A percentile compares a stretch with the other conserved stretches of the same genome.
phyloP scores from a whole-genome alignment of 2,797 vertebrate species.

The Australoheros facetus region DNA sequence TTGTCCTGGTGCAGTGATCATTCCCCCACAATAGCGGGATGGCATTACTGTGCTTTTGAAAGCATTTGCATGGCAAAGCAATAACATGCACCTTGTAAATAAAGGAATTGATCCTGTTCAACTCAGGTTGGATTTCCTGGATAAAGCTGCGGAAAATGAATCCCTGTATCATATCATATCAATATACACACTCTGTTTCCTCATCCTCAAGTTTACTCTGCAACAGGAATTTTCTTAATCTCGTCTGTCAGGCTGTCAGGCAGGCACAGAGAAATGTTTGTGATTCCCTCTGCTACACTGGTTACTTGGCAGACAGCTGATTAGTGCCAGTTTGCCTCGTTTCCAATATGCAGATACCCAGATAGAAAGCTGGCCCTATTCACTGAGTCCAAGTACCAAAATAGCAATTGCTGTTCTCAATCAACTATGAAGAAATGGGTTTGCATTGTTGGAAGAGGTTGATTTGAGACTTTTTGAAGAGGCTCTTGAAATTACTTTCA shows the following conservation, averaged over 20 bases:
- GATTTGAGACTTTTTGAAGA: constrained; percentile 64
- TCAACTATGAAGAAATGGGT: constrained; percentile 70
- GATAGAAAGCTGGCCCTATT: constrained; percentile 64
- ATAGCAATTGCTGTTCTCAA: constrained; percentile 67
- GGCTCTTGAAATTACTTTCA: constrained; percentile 64
- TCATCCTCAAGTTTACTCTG: constrained; percentile 63
- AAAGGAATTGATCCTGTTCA: constrained; percentile 77
- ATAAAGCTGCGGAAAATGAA: constrained; percentile 69
- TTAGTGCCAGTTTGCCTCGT: constrained; percentile 62
- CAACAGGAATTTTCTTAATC: constrained; percentile 54
- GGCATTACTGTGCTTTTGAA: constrained; percentile 80
- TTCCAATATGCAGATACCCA: constrained; percentile 64
- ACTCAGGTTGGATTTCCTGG: constrained; percentile 77
- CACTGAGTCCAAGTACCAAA: constrained; percentile 56
- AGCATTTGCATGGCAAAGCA: constrained; percentile 83
- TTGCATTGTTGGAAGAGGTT: constrained; percentile 66
- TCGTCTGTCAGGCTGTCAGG: constrained; percentile 45
- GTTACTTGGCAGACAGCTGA: constrained; percentile 65
- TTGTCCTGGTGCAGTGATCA: constrained; percentile 72
- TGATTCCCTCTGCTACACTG: constrained; percentile 47
- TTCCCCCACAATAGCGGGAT: constrained; percentile 78
- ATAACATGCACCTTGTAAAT: constrained; percentile 79
- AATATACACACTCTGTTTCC: constrained; percentile 39
- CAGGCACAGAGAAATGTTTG: constrained; percentile 49
- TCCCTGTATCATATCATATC: constrained; percentile 45